These are phyloP conservation scores for Natator depressus DNA, from an alignment of 2,113 vertebrate genomes.

Conservation along the genomic window DNA sequence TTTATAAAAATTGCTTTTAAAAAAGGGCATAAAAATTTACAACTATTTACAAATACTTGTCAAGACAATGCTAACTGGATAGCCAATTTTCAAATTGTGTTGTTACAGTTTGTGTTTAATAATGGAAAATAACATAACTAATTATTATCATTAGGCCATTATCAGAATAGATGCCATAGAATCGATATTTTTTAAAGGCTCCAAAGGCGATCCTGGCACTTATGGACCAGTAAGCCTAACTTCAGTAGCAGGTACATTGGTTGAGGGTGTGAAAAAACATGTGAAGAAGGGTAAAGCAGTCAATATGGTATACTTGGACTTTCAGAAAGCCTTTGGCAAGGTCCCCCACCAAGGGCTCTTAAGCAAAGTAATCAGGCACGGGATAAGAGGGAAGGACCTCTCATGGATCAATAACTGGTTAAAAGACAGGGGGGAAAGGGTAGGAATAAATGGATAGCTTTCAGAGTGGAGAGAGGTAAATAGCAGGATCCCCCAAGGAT, in stretches of 20 bases:
- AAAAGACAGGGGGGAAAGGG: too few species aligned
- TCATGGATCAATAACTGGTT: too few species aligned
- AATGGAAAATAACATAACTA: too few species aligned
- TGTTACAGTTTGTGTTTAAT: not conserved
- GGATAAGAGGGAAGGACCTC: too few species aligned
- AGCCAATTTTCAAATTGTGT: not conserved
- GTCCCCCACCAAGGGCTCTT: not conserved
- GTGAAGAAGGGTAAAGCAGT: not conserved
- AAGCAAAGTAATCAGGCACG: not conserved
- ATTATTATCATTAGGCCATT: not conserved
- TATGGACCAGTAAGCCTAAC: not conserved
- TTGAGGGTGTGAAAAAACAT: not conserved
- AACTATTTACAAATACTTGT: not conserved
- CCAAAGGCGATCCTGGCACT: not conserved
- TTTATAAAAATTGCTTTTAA: not conserved
- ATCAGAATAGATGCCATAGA: not conserved
- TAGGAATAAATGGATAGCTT: too few species aligned
- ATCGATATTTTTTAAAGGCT: not conserved
- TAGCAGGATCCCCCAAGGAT: too few species aligned
- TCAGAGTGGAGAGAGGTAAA: too few species aligned
- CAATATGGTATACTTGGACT: too few species aligned
- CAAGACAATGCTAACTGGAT: not conserved
- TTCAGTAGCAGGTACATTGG: not conserved
- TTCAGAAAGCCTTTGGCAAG: too few species aligned
- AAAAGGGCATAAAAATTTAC: not conserved